Evolutionary conservation across 1,140 invertebrate genomes (phyloP).

Genomic region (Drosophila auraria): DNA sequence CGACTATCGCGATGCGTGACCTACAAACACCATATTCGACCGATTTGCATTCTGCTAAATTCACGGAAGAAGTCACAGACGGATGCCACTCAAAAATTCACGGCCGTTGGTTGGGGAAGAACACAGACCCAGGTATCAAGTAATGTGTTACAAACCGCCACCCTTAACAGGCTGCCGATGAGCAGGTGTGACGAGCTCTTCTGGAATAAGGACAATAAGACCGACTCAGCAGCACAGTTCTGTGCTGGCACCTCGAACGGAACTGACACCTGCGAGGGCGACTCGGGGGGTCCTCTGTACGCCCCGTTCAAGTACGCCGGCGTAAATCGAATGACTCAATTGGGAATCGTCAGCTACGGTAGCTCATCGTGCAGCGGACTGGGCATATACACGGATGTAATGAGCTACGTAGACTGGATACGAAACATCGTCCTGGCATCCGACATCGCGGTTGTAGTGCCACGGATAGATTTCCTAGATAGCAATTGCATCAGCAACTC

Average conservation of each 20-base stretch:
- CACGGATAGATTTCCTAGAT: background rate
- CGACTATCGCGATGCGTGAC: background rate
- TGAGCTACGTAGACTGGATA: slow-evolving; percentile 10
- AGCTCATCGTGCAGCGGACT: background rate
- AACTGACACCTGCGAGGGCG: background rate
- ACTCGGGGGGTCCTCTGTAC: slow-evolving; percentile 6
- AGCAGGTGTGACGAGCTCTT: background rate
- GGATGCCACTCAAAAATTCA: background rate
- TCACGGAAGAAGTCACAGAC: background rate
- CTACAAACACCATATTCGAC: background rate
- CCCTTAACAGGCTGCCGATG: background rate
- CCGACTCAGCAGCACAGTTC: background rate
- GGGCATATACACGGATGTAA: slow-evolving; percentile 11
- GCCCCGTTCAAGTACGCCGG: background rate
- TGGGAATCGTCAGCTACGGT: slow-evolving; percentile 13
- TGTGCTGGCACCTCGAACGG: background rate
- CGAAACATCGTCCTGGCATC: background rate
- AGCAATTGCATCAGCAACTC: background rate
- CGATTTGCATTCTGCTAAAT: slow-evolving; percentile 19
- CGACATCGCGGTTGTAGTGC: background rate
- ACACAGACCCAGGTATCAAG: background rate
- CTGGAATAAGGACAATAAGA: background rate
- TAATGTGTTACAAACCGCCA: background rate
- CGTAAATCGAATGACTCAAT: background rate
- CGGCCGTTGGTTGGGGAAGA: background rate